Evolutionary conservation across 1,140 invertebrate species (phyloP).

Genomic region (Drosophila orena): DNA sequence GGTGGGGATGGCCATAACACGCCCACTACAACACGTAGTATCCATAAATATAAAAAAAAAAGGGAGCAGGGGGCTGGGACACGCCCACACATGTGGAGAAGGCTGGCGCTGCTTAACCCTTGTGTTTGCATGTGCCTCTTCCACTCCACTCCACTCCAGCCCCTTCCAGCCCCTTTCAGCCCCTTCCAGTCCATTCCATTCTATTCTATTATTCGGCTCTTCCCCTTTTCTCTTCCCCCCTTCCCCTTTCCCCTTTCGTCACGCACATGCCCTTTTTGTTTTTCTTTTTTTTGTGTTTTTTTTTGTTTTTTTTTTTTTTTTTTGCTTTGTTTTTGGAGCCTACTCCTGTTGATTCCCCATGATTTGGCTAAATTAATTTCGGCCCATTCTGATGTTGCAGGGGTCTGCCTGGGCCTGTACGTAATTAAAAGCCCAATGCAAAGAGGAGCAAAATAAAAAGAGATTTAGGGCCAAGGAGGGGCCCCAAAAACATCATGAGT

Average conservation of each 20-base stretch:
- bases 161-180: neutral
- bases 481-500: constrained; percentile 41
- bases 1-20: constrained; percentile 57
- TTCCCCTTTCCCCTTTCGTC: constrained; percentile 23
- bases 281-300: neutral
- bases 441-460: constrained; percentile 16
- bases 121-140: constrained; percentile 32
- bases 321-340: constrained; percentile 8
- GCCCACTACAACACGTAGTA: constrained; percentile 79
- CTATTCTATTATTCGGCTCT: constrained; percentile 32
- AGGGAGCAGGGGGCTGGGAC: constrained; percentile 2
- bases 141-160: neutral
- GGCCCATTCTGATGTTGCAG: constrained; percentile 13
- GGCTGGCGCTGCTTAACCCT: constrained; percentile 46
- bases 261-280: constrained; percentile 43
- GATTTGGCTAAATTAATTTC: constrained; percentile 53
- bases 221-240: neutral
- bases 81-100: constrained; percentile 37
- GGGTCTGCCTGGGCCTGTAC: constrained; percentile 30
- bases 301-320: constrained; percentile 19
- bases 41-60: constrained; percentile 74
- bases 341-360: constrained; percentile 38
- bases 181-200: constrained; percentile 4
- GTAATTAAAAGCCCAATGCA: constrained; percentile 46
- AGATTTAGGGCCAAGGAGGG: constrained; percentile 21